Conservation (phyloP, 2,113 vertebrate genomes). For the Eudorcas thomsonii region DNA sequence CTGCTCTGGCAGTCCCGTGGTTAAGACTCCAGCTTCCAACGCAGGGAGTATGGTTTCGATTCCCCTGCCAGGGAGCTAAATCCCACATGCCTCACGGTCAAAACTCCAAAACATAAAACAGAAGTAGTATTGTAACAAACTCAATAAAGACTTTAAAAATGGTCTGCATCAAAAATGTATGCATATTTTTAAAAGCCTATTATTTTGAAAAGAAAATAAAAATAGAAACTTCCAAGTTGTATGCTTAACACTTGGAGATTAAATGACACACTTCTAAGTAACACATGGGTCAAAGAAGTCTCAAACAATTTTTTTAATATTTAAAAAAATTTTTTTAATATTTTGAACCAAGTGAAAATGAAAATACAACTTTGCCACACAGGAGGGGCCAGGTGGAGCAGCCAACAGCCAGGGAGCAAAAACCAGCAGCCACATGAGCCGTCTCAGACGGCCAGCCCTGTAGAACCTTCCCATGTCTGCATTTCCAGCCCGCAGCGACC, state of each 20-base stretch:
- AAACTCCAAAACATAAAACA: not conserved
- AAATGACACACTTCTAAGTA: not conserved
- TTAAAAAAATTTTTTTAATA: not conserved
- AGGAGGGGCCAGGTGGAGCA: not conserved
- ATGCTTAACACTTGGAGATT: not conserved
- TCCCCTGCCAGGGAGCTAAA: not conserved
- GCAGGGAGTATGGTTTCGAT: not conserved
- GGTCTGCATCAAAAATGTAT: not conserved
- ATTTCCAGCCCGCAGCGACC: not conserved
- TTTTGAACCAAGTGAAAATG: not conserved
- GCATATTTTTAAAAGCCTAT: not conserved
- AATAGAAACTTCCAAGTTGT: not conserved
- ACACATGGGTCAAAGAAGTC: not conserved
- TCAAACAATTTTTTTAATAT: not conserved
- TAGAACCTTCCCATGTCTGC: not conserved
- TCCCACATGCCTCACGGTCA: not conserved
- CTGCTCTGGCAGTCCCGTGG: not conserved
- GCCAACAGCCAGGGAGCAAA: not conserved
- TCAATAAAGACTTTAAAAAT: not conserved
- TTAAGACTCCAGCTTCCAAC: not conserved
- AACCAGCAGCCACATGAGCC: accelerated
- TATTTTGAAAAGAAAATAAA: not conserved
- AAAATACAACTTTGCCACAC: not conserved
- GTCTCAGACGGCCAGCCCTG: not conserved
- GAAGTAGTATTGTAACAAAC: not conserved